phyloP scores from a whole-genome alignment of 2,113 vertebrate genomes.

The Calidris pygmaea region DNA sequence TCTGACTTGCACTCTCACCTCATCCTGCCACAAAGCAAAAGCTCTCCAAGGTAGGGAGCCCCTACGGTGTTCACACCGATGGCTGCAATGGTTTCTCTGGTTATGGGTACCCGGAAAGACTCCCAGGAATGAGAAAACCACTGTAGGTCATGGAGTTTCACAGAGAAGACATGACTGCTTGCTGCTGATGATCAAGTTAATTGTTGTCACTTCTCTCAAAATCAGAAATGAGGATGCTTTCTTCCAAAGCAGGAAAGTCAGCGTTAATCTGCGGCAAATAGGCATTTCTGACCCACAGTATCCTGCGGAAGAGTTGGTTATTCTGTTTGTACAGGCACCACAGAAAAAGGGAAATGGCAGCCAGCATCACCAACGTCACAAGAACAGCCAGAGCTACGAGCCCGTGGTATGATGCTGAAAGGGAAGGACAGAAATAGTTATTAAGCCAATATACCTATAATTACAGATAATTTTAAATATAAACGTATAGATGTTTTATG shows the following conservation, averaged over 20 bases:
- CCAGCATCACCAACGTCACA: constrained; percentile 75
- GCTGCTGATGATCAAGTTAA: constrained; percentile 17
- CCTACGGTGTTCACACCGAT: not conserved
- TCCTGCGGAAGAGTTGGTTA: constrained; percentile 57
- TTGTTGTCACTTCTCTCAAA: constrained; percentile 79
- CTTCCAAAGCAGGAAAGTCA: constrained; percentile 79
- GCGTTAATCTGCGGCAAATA: constrained; percentile 81
- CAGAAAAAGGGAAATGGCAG: constrained; percentile 68
- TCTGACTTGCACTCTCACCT: not conserved
- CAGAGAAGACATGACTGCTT: not conserved
- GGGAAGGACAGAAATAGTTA: not conserved
- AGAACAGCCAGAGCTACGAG: constrained; percentile 74
- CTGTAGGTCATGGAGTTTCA: not conserved
- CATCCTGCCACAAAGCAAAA: not conserved
- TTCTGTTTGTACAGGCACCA: constrained; percentile 83
- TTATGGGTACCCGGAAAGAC: rapidly evolving
- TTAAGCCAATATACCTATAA: not conserved
- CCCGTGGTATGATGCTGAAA: constrained; percentile 79
- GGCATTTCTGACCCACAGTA: constrained; percentile 69
- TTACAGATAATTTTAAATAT: not conserved
- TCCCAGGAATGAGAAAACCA: not conserved
- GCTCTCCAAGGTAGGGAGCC: not conserved
- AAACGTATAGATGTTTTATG: not conserved
- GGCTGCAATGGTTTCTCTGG: not conserved
- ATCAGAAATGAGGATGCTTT: constrained; percentile 88